phyloP scores from a whole-genome alignment of 30 jellyfish, hydroid and myxozoan species.

The Catostylus mosaicus region DNA sequence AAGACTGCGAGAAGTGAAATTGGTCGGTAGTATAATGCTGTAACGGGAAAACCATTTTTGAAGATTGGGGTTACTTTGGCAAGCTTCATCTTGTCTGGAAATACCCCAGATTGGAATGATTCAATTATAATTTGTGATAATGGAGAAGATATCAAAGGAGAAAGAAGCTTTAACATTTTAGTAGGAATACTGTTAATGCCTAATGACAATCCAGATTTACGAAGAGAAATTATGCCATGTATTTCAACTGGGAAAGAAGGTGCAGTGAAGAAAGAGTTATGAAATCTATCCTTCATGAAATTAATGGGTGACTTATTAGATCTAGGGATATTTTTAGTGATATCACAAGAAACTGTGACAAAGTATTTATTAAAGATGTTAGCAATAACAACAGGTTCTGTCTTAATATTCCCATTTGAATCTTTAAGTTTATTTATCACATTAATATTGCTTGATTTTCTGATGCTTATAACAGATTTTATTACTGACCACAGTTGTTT shows the following conservation, averaged over 20 bases:
- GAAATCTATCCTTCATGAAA: slow-evolving; percentile 10
- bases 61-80: slow-evolving; percentile 39
- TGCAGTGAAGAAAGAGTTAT: slow-evolving; percentile 22
- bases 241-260: slow-evolving; percentile 48
- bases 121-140: slow-evolving; percentile 29
- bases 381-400: slow-evolving; percentile 56
- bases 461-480: slow-evolving; percentile 21
- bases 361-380: slow-evolving; percentile 64
- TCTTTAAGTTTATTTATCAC: too few species aligned
- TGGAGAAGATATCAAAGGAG: too few species aligned
- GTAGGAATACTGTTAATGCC: slow-evolving; percentile 46
- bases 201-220: slow-evolving; percentile 15
- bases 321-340: too few species aligned
- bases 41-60: slow-evolving; percentile 25
- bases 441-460: too few species aligned
- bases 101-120: slow-evolving; percentile 28
- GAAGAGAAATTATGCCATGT: slow-evolving; percentile 20
- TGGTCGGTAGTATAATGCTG: slow-evolving; percentile 51
- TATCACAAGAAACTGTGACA: slow-evolving; percentile 38
- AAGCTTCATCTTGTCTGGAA: too few species aligned
- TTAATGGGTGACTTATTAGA: slow-evolving; percentile 1
- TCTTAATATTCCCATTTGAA: slow-evolving; percentile 31
- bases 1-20: slow-evolving; percentile 66
- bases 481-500: slow-evolving; percentile 44
- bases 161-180: too few species aligned